Evolutionary conservation across 37 sponge, comb jelly and placozoan genomes (phyloP).

Genomic region (Lycopodina hypogea): DNA sequence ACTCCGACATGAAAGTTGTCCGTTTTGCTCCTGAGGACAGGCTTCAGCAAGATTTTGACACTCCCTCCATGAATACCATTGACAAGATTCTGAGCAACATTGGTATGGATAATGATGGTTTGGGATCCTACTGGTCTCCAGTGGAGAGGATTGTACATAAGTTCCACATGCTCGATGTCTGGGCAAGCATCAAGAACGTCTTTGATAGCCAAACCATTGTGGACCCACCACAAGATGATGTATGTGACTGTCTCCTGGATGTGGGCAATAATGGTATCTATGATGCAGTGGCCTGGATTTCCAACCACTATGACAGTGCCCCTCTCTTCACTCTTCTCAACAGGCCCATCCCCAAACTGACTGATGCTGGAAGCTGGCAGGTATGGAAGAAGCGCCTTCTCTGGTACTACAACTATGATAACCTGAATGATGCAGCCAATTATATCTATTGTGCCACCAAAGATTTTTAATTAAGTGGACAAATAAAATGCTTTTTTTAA

Average conservation of each 20-base stretch:
- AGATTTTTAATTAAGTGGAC: no score
- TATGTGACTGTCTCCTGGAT: slow-evolving; percentile 63
- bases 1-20: slow-evolving; percentile 47
- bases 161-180: slow-evolving; percentile 76
- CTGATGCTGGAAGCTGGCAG: slow-evolving; percentile 54
- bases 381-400: slow-evolving; percentile 68
- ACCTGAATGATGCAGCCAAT: slow-evolving; percentile 62
- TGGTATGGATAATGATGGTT: slow-evolving; percentile 66
- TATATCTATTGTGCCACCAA: slow-evolving; percentile 71
- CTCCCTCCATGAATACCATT: slow-evolving; percentile 61
- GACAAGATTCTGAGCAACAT: slow-evolving; percentile 66
- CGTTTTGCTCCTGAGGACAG: slow-evolving; percentile 62
- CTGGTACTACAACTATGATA: slow-evolving; percentile 54
- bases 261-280: slow-evolving; percentile 60
- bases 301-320: slow-evolving; percentile 72
- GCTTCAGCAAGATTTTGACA: slow-evolving; percentile 43
- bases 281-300: slow-evolving; percentile 67
- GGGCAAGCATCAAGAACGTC: slow-evolving; percentile 41
- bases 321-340: slow-evolving; percentile 80
- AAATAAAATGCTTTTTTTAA: no score
- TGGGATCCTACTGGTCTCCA: slow-evolving; percentile 74
- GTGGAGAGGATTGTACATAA: slow-evolving; percentile 73
- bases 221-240: slow-evolving; percentile 40
- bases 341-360: slow-evolving; percentile 77
- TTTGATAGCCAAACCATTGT: slow-evolving; percentile 11